Evolutionary conservation across 2,113 vertebrate genomes (phyloP), one percentile per base, ranked within the genome.

Genomic region (Aspidoscelis tigris): DNA sequence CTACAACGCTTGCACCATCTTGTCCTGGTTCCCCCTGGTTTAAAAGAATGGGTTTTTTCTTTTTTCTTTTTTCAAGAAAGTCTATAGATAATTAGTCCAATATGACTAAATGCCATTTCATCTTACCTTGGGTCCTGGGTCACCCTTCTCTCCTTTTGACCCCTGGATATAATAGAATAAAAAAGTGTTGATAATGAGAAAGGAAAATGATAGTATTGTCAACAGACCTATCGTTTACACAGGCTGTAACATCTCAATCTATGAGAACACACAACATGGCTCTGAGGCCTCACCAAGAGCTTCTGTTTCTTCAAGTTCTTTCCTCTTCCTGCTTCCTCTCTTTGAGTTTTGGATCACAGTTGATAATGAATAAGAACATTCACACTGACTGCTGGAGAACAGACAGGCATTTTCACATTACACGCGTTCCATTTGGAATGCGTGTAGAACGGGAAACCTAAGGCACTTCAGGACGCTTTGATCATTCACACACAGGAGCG

Each of bases 21-120:
- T 83, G 79, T 75, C 98, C 98, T 41, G 89, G 93, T 75, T 98
- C 97, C 24, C 98, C 98, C 98, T 99, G 68, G 84, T 89, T 91
- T 39, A 33, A 93, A 71, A 69, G 20, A 58, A 87, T 69, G 50
- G 68, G 18, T 16, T 61, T 33, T 12, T 33, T 33, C 33, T 33
- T 33, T 33, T 33, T 33, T 33, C 33, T 33, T 7, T 3, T 64
- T 73, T 12, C 80, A 2, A 24, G 69, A 68, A 90, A 8, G 53
- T 33, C 82, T 1, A 43, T 0, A 22, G 16, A 14, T 65, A 83
- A 87, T 66, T 0, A 1, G 11, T 77, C 79, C 0, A 2, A 14
- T 75, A 77, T 77, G 12, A 87, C 86, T 22, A 5, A 90, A 90
- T 87, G 41, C 3, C 44, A 82, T 21, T 70, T 50, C 69, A n/a